A percentile compares a stretch with the other conserved stretches of the same genome.
phyloP scores from a whole-genome alignment of 1,140 invertebrate species.

The Caenorhabditis briggsae region DNA sequence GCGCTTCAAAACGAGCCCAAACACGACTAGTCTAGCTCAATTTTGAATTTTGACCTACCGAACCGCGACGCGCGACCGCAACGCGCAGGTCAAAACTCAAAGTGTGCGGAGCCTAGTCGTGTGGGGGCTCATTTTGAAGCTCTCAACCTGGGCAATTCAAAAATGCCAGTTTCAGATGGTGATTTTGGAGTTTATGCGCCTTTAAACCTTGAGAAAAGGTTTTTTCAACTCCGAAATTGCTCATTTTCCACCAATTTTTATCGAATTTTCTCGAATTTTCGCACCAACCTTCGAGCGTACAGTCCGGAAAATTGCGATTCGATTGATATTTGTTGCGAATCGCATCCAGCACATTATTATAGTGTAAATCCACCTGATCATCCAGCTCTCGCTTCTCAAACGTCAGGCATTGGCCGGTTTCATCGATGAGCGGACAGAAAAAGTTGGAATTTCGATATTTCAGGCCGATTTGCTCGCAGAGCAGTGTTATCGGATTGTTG shows the following conservation, averaged over 20 bases:
- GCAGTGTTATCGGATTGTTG: constrained; percentile 80
- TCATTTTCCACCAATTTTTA: not conserved
- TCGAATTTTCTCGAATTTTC: not conserved
- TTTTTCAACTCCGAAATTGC: not conserved
- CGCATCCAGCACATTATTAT: constrained; percentile 43
- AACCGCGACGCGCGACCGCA: too few relatives aligned
- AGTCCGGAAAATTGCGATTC: constrained; percentile 9
- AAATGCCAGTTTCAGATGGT: too few relatives aligned
- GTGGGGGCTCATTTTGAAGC: too few relatives aligned
- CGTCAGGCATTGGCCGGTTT: constrained; percentile 69
- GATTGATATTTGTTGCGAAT: constrained; percentile 36
- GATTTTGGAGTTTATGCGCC: too few relatives aligned
- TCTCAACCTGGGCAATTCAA: too few relatives aligned
- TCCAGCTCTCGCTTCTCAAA: constrained; percentile 60
- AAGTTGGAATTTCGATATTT: constrained; percentile 61
- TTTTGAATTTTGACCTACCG: too few relatives aligned
- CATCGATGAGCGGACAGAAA: constrained; percentile 71
- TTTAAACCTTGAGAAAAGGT: too few relatives aligned
- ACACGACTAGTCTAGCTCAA: too few relatives aligned
- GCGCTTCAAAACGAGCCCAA: too few relatives aligned
- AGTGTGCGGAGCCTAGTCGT: too few relatives aligned
- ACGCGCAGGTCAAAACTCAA: too few relatives aligned
- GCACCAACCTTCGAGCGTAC: not conserved
- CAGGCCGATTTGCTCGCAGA: constrained; percentile 79
- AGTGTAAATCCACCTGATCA: constrained; percentile 49